Conservation (phyloP, 2,888 invertebrate genomes). For the Phengaris arion region DNA sequence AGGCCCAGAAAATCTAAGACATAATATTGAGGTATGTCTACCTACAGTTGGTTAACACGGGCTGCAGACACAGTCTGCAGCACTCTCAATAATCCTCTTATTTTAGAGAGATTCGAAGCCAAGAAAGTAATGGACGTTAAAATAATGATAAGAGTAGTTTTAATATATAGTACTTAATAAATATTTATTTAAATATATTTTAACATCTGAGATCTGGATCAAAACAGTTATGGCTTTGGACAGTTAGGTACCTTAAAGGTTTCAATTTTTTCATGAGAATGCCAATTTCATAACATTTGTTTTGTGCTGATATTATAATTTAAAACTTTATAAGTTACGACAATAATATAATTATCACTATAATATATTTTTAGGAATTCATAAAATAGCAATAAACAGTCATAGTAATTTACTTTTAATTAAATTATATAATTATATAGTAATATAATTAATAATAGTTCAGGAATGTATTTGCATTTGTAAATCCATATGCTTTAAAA, state of each 20-base stretch:
- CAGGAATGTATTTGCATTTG: conserved; percentile 10
- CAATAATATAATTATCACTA: background rate
- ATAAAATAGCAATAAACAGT: background rate
- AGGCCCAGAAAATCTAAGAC: too few relatives aligned
- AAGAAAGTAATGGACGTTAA: too few relatives aligned
- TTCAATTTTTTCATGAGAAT: background rate
- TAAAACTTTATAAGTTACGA: background rate
- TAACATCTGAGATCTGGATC: too few relatives aligned
- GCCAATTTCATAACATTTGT: background rate
- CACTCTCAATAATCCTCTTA: too few relatives aligned
- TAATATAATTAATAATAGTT: background rate
- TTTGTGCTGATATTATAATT: background rate
- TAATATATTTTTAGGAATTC: background rate
- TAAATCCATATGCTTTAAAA: background rate
- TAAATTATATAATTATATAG: too few relatives aligned
- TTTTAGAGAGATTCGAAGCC: too few relatives aligned
- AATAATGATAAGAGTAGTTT: too few relatives aligned
- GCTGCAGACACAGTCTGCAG: too few relatives aligned
- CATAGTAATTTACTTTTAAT: background rate
- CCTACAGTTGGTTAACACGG: too few relatives aligned
- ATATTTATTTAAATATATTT: too few relatives aligned
- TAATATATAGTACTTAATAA: too few relatives aligned
- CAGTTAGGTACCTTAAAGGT: background rate
- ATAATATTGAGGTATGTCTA: too few relatives aligned
- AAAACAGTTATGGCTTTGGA: background rate